Conservation (phyloP, 2,797 vertebrate genomes). For the Onychomys arenicola region DNA sequence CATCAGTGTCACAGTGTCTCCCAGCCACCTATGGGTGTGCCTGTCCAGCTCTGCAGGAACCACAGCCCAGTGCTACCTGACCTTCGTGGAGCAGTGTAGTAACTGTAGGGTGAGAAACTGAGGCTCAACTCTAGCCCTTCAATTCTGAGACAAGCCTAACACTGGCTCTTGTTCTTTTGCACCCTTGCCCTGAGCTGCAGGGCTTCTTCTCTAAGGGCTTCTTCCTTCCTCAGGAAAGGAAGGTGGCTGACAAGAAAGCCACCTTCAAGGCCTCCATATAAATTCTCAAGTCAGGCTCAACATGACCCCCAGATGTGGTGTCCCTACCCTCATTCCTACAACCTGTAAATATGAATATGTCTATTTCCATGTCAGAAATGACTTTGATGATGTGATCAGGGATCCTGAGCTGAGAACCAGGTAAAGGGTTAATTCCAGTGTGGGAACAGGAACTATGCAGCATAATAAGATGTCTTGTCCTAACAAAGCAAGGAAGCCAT, state of each 20-base stretch:
- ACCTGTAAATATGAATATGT: not conserved
- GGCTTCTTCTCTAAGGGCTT: not conserved
- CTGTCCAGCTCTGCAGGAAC: accelerated
- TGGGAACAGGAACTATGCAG: too few species aligned
- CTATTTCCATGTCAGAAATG: not conserved
- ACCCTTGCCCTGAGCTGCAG: not conserved
- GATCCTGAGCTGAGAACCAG: not conserved
- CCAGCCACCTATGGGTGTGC: not conserved
- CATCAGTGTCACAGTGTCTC: too few species aligned
- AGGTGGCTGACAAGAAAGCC: not conserved
- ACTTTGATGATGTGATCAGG: not conserved
- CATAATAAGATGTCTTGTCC: not conserved
- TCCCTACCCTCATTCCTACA: not conserved
- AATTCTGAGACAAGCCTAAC: too few species aligned
- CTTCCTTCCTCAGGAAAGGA: not conserved
- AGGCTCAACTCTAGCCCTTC: not conserved
- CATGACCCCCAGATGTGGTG: accelerated
- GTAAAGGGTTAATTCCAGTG: not conserved
- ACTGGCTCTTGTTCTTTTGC: not conserved
- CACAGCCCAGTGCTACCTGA: not conserved
- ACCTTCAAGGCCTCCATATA: not conserved
- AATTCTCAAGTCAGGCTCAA: not conserved
- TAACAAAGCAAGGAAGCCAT: not conserved
- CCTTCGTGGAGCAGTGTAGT: not conserved
- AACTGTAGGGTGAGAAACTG: not conserved